Evolutionary conservation across 2,797 vertebrate genomes (phyloP).

Genomic region (Alcedo quadribrachys): DNA sequence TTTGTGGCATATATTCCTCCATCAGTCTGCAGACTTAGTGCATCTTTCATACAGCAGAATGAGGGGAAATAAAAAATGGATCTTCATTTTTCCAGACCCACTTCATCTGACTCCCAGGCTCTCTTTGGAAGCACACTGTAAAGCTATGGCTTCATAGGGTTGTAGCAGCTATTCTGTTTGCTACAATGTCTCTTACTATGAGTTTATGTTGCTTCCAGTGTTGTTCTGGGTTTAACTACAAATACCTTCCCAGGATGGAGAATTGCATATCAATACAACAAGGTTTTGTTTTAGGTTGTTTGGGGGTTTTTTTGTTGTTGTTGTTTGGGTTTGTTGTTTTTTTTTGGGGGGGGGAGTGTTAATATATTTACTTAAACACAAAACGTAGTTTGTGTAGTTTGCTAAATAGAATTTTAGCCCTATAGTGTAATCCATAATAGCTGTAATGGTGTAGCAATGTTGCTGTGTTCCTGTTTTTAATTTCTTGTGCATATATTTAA

Average conservation of each 20-base stretch:
- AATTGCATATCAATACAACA: background rate
- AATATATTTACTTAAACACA: too few relatives aligned
- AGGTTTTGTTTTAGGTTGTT: too few relatives aligned
- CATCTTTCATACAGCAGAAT: background rate
- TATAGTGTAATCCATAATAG: rapidly evolving
- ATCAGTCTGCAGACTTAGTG: background rate
- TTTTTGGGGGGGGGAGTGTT: too few relatives aligned
- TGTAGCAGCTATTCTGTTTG: background rate
- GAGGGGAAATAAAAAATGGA: background rate
- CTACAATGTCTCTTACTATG: background rate
- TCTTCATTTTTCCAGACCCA: background rate
- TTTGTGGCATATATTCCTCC: background rate
- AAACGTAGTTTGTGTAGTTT: background rate
- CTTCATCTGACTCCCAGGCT: background rate
- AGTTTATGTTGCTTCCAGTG: background rate
- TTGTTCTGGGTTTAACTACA: background rate
- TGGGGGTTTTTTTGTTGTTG: too few relatives aligned
- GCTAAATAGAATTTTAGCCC: background rate
- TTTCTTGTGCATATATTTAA: background rate
- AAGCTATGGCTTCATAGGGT: background rate
- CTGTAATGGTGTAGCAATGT: background rate
- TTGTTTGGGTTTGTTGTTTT: too few relatives aligned
- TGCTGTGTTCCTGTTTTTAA: background rate
- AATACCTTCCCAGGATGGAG: background rate
- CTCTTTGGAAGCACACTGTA: background rate